Evolutionary conservation across 2,113 vertebrate genomes (phyloP), one percentile per base, ranked within the genome.

Genomic region (Murina feae): DNA sequence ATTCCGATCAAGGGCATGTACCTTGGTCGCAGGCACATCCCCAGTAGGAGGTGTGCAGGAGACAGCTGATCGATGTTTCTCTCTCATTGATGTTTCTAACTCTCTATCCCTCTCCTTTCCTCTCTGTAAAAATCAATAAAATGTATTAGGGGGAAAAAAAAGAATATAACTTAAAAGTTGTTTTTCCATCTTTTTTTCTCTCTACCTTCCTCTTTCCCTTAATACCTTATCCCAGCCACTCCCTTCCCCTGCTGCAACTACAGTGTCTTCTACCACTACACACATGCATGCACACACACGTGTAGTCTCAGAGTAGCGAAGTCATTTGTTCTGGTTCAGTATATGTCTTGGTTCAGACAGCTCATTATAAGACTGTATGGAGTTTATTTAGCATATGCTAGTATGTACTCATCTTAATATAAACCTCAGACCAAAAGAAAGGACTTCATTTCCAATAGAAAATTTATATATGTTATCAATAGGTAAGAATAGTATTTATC

Each of bases 141-240:
- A n/a, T n/a, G n/a, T n/a, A n/a, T n/a, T n/a, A n/a, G n/a, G n/a
- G n/a, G n/a, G n/a, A n/a, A n/a, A n/a, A n/a, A n/a, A n/a, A 69
- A 90, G 20, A 90, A 89, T 83, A 39, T 30, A 81, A 71, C 51
- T 69, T 90, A 74, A 82, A 78, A 32, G 21, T 49, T 53, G 11
- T 60, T 91, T 96, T 82, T 68, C 63, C 39, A 58, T 51, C 17
- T 78, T 71, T 74, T 86, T 92, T 55, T 60, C 32, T 47, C 95
- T 91, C 23, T 4, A 69, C 32, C 32, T 80, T 93, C 51, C 66
- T 80, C 47, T 93, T 91, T 80, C 30, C 32, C 14, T 51, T 63
- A 58, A 44, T 39, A 76, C 28, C 58, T 39, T 17, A 84, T 12
- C 37, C 17, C 6, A 63, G 2, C 23, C 14, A 37, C 39, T 9